phyloP scores from a whole-genome alignment of 2,888 invertebrate genomes.

The Drosophila mayaguana region DNA sequence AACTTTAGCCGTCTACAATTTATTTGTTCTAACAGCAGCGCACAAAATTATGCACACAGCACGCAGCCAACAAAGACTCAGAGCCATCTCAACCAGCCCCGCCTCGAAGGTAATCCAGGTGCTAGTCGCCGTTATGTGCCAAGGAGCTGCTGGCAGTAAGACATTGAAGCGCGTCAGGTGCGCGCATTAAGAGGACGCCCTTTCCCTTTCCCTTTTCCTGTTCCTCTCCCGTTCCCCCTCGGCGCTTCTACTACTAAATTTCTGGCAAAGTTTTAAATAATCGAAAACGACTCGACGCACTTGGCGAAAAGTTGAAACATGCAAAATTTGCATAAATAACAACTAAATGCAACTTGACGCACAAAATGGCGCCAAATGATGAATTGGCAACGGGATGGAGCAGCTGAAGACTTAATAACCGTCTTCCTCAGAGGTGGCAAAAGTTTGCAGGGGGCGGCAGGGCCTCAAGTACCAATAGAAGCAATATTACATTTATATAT shows the following conservation, averaged over 20 bases:
- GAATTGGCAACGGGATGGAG: conserved; percentile 49
- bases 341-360: conserved; percentile 82
- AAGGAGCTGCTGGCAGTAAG: conserved; percentile 51
- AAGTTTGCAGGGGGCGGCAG: neutral
- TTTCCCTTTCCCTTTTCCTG: neutral
- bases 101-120: conserved; percentile 54
- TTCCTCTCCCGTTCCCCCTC: neutral
- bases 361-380: conserved; percentile 73
- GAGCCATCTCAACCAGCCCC: conserved; percentile 3
- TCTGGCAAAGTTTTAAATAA: conserved; percentile 77
- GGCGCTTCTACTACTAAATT: conserved; percentile 62
- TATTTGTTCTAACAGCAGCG: conserved; percentile 78
- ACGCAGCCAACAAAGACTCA: conserved; percentile 19
- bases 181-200: conserved; percentile 67
- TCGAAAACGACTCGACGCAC: conserved; percentile 81
- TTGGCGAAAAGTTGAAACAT: conserved; percentile 79
- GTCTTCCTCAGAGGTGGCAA: neutral
- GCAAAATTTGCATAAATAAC: conserved; percentile 83
- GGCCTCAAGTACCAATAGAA: neutral
- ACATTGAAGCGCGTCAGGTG: conserved; percentile 78
- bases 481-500: neutral
- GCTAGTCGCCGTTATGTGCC: conserved; percentile 34
- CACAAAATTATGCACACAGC: conserved; percentile 75
- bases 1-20: conserved; percentile 77
- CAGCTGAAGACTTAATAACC: conserved; percentile 18